Base-by-base conservation (phyloP, 2,888 invertebrate genomes). In the Adela reaumurella region DNA sequence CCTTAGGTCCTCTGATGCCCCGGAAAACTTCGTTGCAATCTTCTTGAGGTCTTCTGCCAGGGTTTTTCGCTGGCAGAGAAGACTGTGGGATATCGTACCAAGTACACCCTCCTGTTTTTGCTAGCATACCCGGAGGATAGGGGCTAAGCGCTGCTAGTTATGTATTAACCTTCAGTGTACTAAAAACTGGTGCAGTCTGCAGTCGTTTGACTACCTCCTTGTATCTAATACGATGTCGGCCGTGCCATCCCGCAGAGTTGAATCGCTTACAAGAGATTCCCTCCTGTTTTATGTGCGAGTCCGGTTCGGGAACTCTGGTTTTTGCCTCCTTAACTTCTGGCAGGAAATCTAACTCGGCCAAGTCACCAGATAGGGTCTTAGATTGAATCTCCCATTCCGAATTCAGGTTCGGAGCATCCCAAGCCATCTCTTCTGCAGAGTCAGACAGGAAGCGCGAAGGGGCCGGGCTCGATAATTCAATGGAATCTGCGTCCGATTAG, bases 321-420 rank as follows among this genome's bases (percentile, higher is more conserved):
- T 35, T 14, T 35, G 35, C 35, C n/a, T 35, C 35, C 29, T 29
- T 48, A 18, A 49, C 41, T 2, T 20, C 35, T 14, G 49, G 41
- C 2, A 43, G 16, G 20, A 49, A 45, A 2, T 45, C 19, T 3
- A 48, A 14, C 14, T 43, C 43, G 17, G 44, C 14, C 17, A 17
- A 17, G 35, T 19, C 16, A 10, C 17, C 19, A 16, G n/a, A 16
- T 5, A 19, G 19, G 8, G 10, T n/a, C 18, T 16, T 17, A 20
- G 20, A 14, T 2, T 41, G 41, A 8, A 47, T 11, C 6, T 6
- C 42, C 41, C 4, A 24, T 6, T 24, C 24, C 24, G 24, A 8
- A 24, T 24, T 24, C 8, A 24, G 24, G 24, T 6, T 24, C 8
- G 24, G 24, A 24, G 24, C 24, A 8, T 24, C 24, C 24, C 24